Conservation (phyloP, 2,113 vertebrate genomes). For the Cryptomyrus ogoouensis region DNA sequence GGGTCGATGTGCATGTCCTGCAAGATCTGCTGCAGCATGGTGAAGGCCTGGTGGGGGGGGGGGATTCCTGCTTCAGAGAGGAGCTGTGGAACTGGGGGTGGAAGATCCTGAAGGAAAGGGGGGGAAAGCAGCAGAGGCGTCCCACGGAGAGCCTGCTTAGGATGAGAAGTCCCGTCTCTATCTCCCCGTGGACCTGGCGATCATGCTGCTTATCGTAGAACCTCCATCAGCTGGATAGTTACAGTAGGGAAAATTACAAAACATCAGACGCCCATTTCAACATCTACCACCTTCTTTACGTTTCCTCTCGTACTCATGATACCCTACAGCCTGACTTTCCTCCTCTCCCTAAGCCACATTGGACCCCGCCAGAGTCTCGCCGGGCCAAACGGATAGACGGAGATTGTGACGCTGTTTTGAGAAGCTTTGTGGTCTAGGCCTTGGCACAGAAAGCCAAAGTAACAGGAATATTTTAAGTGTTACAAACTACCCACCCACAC, state of each 20-base stretch:
- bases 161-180: background rate
- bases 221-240: background rate
- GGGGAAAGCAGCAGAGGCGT: background rate
- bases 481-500: slow-evolving; percentile 20
- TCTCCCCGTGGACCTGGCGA: background rate
- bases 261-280: background rate
- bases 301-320: background rate
- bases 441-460: background rate
- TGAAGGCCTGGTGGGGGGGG: slow-evolving; percentile 10
- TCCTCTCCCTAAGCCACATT: background rate
- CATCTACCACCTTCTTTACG: background rate
- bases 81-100: background rate
- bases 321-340: background rate
- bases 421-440: background rate
- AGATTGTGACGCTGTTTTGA: background rate
- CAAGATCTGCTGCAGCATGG: slow-evolving; percentile 71
- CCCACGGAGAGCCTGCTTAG: background rate
- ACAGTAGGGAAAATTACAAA: background rate
- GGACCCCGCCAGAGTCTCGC: background rate
- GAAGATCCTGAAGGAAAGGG: background rate
- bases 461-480: background rate
- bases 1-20: slow-evolving; percentile 73
- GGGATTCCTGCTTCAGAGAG: background rate
- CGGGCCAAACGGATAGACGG: background rate
- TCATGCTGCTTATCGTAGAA: background rate